Percentiles rank a stretch among this genome's conserved stretches.
These are phyloP conservation scores for Ophonus ardosiacus DNA, from an alignment of 2,888 invertebrate genomes.

Conservation along the genomic window DNA sequence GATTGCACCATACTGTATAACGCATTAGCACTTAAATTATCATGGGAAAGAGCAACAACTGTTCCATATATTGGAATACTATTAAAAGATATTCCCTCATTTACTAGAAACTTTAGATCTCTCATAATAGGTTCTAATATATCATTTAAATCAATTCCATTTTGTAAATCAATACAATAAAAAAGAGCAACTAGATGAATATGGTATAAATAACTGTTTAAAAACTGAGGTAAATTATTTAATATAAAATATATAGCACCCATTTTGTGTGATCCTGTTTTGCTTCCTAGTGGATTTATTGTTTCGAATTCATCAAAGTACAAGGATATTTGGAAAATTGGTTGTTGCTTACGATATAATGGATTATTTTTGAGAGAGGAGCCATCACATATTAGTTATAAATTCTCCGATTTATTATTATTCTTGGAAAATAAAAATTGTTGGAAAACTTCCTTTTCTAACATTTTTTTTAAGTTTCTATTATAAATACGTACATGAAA, in stretches of 20 bases:
- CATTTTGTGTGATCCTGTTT: conserved; percentile 64
- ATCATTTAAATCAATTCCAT: conserved; percentile 9
- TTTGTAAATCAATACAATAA: conserved; percentile 23
- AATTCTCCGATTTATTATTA: not conserved
- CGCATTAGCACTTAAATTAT: conserved; percentile 67
- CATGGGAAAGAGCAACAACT: conserved; percentile 64
- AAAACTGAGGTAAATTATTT: conserved; percentile 60
- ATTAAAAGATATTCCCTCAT: conserved; percentile 34
- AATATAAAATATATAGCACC: conserved; percentile 63
- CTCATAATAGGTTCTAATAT: conserved; percentile 55
- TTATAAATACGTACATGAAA: conserved; percentile 51
- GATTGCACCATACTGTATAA: conserved; percentile 68
- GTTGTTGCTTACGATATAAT: not conserved
- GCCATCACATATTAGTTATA: not conserved
- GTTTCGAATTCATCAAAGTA: conserved; percentile 65
- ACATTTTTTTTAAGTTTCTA: conserved; percentile 51
- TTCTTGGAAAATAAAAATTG: not conserved
- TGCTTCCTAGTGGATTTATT: conserved; percentile 63
- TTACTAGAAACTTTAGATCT: conserved; percentile 62
- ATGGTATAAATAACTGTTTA: conserved; percentile 58
- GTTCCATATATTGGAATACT: conserved; percentile 56
- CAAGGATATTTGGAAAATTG: conserved; percentile 56
- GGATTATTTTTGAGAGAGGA: conserved; percentile 30
- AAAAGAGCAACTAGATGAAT: conserved; percentile 51
- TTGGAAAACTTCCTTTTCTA: conserved; percentile 46